These are phyloP conservation scores for Colinus virginianus DNA, from an alignment of 2,113 vertebrate species.

Conservation along the genomic window DNA sequence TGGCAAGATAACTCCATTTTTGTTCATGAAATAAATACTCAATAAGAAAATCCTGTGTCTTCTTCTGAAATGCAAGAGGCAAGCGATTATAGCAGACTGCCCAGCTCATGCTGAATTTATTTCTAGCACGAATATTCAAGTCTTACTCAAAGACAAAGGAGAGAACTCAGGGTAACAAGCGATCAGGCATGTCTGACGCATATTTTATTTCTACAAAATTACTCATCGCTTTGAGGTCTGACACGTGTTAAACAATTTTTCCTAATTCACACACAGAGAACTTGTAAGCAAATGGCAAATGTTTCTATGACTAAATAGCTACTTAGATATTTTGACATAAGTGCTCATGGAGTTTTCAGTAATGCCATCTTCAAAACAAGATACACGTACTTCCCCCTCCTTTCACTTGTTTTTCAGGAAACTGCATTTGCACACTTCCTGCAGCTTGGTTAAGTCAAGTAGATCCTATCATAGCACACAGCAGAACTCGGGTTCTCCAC, in stretches of 20 bases:
- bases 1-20: background rate
- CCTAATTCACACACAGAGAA: conserved; percentile 9
- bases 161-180: background rate
- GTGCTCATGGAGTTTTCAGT: conserved; percentile 51
- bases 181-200: conserved; percentile 41
- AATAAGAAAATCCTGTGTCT: background rate
- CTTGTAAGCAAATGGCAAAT: conserved; percentile 42
- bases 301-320: conserved; percentile 36
- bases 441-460: background rate
- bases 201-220: conserved; percentile 52
- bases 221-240: conserved; percentile 43
- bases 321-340: conserved; percentile 20
- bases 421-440: conserved; percentile 60
- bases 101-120: background rate
- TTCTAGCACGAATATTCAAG: background rate
- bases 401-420: conserved; percentile 72
- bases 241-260: conserved; percentile 30
- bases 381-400: conserved; percentile 35
- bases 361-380: conserved; percentile 55
- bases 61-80: background rate
- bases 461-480: background rate
- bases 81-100: background rate
- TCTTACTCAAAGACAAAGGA: conserved; percentile 19
- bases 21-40: background rate
- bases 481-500: background rate